A percentile compares a stretch with the other conserved stretches of the same genome.
phyloP scores from a whole-genome alignment of 1,140 invertebrate genomes.

The Lethrus apterus region DNA sequence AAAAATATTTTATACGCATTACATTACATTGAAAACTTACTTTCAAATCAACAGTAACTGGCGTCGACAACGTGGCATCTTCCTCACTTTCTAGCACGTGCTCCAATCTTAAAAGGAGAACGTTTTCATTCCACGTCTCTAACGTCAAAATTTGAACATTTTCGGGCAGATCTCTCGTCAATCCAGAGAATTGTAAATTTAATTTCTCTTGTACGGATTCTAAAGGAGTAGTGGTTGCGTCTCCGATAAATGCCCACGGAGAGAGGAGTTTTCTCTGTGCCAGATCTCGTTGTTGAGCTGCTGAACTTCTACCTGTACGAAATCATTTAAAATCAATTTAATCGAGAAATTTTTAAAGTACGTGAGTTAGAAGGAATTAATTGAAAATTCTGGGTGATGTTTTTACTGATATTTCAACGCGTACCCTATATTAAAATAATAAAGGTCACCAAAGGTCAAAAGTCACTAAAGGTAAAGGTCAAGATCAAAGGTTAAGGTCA shows the following conservation, averaged over 20 bases:
- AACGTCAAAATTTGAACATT: constrained; percentile 68
- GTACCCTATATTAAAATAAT: too few species aligned
- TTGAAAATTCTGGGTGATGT: too few species aligned
- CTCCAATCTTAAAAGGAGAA: constrained; percentile 60
- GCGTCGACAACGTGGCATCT: constrained; percentile 48
- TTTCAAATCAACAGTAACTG: constrained; percentile 45
- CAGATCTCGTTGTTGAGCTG: constrained; percentile 12
- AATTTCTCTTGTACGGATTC: constrained; percentile 15
- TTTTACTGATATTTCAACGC: too few species aligned
- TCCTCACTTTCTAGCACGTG: constrained; percentile 64
- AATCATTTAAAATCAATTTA: too few species aligned
- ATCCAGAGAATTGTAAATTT: constrained; percentile 40
- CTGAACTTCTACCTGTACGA: constrained; percentile 3
- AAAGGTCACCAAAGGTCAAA: too few species aligned
- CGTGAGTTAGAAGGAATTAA: too few species aligned
- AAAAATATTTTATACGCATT: neutral
- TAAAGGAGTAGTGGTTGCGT: constrained; percentile 4
- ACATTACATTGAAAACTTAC: constrained; percentile 6
- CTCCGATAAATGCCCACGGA: constrained; percentile 21
- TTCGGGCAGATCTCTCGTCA: constrained; percentile 47
- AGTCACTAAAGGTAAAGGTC: too few species aligned
- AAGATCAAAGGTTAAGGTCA: too few species aligned
- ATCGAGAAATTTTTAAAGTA: too few species aligned
- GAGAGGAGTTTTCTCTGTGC: constrained; percentile 24
- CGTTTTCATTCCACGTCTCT: constrained; percentile 53